A percentile compares a stretch with the other conserved stretches of the same genome.
These are phyloP conservation scores for Antennarius striatus DNA, from an alignment of 2,113 vertebrate species.

Conservation along the genomic window DNA sequence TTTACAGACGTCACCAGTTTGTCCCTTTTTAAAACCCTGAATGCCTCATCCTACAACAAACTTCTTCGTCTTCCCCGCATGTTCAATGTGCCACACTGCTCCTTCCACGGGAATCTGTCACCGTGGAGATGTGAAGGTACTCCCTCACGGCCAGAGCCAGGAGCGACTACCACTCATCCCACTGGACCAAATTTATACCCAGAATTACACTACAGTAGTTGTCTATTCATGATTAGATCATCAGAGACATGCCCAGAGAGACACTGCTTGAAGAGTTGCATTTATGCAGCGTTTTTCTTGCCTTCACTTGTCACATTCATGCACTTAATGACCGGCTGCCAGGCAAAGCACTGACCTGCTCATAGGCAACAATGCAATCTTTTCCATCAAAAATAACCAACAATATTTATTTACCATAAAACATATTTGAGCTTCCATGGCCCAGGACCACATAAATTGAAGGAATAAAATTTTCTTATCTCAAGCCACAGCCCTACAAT, in stretches of 20 bases:
- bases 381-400: no score
- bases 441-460: no score
- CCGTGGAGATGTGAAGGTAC: slow-evolving; percentile 66
- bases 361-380: no score
- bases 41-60: not conserved
- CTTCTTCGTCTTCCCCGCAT: not conserved
- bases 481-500: no score
- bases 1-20: not conserved
- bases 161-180: slow-evolving; percentile 49
- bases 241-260: slow-evolving; percentile 23
- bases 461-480: no score
- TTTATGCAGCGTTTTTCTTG: not conserved
- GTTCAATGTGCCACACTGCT: slow-evolving; percentile 16
- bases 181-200: slow-evolving; percentile 43
- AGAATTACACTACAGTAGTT: slow-evolving; percentile 42
- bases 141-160: slow-evolving; percentile 45
- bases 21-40: not conserved
- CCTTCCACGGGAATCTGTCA: slow-evolving; percentile 70
- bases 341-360: no score
- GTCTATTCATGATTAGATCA: slow-evolving; percentile 45
- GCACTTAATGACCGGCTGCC: no score
- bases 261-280: slow-evolving; percentile 3
- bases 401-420: no score
- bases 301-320: not conserved
- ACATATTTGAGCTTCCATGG: no score